Evolutionary conservation across 2,888 invertebrate species (phyloP), one percentile per base, ranked within the genome.

Genomic region (Biston stratarius): DNA sequence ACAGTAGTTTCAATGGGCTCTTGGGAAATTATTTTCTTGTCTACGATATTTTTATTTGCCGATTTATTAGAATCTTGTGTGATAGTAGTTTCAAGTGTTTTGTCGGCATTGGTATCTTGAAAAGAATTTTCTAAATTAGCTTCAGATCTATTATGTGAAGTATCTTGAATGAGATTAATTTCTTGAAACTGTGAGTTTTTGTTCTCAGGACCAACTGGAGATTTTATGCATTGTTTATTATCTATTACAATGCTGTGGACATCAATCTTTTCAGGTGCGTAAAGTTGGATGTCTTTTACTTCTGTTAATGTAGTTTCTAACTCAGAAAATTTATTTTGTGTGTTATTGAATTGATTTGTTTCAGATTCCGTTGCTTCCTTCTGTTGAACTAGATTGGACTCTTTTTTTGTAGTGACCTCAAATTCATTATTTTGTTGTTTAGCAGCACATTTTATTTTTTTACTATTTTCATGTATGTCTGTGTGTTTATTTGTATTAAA

Each of bases 301-400:
- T 48, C 34, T 44, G 9, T 33, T 33, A 45, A 7, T 34, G 42
- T 55, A 12, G 24, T 48, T 48, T 47, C 34, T 5, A 33, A 8
- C 24, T 58, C n/a, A 49, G 33, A 15, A n/a, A 12, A 24, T 12
- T 10, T 33, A 15, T 42, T 55, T 33, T n/a, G 14, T 42, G 34
- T 49, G 5, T 48, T 34, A 12, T 53, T 52, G 9, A 45, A 47
- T 59, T 49, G 8, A 1, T 24, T 59, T 40, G 51, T 52, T 53
- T 56, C 51, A 49, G 51, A 58, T 63, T 64, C 64, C 52, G 12
- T 7, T n/a, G 10, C 33, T 62, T 67, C 47, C 47, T n/a, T 56
- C 33, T 47, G 52, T 24, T 34, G 9, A 48, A 45, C 42, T 15
- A 51, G 38, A 7, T 6, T 55, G 11, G 62, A 42, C 9, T 42